phyloP scores from a whole-genome alignment of 2,888 invertebrate genomes.

The Parthenolecanium corni region DNA sequence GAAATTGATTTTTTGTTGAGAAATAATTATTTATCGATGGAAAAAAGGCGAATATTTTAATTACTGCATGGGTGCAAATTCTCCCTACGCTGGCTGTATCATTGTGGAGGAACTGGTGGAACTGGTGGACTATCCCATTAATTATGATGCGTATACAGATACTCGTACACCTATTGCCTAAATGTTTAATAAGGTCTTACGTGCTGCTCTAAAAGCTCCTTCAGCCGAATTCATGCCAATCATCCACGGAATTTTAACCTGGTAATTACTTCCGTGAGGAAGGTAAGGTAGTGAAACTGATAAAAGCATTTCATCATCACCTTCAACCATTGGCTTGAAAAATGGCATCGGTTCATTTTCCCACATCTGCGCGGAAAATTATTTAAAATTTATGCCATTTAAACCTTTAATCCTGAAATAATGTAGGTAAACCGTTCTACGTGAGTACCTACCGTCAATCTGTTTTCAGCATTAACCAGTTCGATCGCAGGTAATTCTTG shows the following conservation, averaged over 20 bases:
- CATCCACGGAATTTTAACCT: constrained; percentile 10
- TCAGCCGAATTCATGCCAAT: constrained; percentile 17
- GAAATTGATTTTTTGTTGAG: too few species aligned
- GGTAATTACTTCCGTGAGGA: background rate
- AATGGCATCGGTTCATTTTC: background rate
- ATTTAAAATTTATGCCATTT: too few species aligned
- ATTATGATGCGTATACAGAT: too few species aligned
- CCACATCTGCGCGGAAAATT: constrained; percentile 7
- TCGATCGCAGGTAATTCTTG: constrained; percentile 48
- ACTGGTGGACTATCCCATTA: too few species aligned
- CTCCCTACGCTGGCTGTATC: too few species aligned
- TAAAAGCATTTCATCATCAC: background rate
- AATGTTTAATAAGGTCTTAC: too few species aligned
- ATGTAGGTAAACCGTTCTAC: background rate
- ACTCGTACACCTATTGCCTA: too few species aligned
- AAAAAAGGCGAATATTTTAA: too few species aligned
- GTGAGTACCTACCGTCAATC: constrained; percentile 2
- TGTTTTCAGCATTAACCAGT: constrained; percentile 36
- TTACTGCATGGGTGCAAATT: too few species aligned
- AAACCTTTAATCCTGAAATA: too few species aligned
- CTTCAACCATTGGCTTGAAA: constrained; percentile 13
- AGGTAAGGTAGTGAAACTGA: background rate
- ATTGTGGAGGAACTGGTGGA: too few species aligned
- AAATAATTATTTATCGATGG: too few species aligned
- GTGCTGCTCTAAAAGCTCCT: background rate